Base-by-base conservation (phyloP, 2,888 invertebrate genomes). In the Eupithecia tripunctaria region DNA sequence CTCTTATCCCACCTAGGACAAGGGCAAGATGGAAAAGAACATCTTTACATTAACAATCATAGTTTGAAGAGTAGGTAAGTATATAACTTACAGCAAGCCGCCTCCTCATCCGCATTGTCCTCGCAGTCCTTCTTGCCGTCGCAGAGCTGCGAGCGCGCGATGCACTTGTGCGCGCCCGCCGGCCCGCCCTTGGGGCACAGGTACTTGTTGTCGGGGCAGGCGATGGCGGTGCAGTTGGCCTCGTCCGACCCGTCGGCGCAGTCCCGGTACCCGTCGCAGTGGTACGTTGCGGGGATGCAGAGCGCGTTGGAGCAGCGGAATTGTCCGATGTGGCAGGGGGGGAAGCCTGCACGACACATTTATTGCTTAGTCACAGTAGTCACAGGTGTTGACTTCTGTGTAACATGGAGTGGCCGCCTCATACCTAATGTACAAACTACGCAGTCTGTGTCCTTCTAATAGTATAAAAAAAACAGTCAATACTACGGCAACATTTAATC, bases 221-320 rank as follows among this genome's bases (percentile, higher is more conserved):
- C 96, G 77, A 98, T 97, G 72, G 96, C 96, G 15, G 97, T 97
- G 91, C 98, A 98, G 94, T 98, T 97, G 79, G 96, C 95, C 86
- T 98, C 98, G 88, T 98, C 98, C 18, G 97, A 97, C 51, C 97
- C 97, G 86, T 99, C 99, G 0, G 97, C 96, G 91, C 99, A 99
- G 91, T 99, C 99, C 77, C 96, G 95, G 93, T 97, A 97, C 36
- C 98, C 97, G 86, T 97, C 97, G 91, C 98, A 98, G 88, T 97
- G 97, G 91, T 97, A 98, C 67, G 96, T 96, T 67, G 96, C 95
- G 0, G 99, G 99, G 83, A 99, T 98, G 91, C 99, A 99, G 15
- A 98, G 95, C 0, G 97, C 97, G 92, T 99, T 99, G 79, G 97
- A 96, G 92, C 99, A 99, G 51, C 98, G 96, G 93, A 99, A 99